Conservation (phyloP, 2,113 vertebrate genomes). For the Chlamydotis undulata region DNA sequence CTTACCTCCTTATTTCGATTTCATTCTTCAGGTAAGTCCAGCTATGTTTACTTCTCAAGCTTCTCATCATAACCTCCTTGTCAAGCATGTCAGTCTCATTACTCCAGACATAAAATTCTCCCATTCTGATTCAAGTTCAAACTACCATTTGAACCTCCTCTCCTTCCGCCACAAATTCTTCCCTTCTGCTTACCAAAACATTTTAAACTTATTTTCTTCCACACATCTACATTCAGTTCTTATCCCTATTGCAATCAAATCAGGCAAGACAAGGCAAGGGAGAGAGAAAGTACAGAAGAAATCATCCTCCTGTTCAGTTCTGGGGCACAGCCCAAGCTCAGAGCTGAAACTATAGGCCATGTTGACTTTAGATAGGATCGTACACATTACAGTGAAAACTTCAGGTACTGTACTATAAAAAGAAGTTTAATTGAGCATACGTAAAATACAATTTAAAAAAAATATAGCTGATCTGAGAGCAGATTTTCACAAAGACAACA, state of each 20-base stretch:
- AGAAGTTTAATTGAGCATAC: background rate
- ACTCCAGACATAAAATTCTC: background rate
- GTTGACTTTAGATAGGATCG: background rate
- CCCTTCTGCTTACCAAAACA: background rate
- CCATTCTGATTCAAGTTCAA: background rate
- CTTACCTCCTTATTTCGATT: background rate
- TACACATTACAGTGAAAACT: background rate
- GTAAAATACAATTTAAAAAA: background rate
- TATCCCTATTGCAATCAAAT: background rate
- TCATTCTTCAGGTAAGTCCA: background rate
- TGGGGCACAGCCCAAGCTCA: background rate
- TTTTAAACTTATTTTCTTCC: background rate
- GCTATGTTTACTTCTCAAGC: background rate
- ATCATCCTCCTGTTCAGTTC: background rate
- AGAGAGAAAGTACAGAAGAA: background rate
- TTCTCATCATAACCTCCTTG: background rate
- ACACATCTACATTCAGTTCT: background rate
- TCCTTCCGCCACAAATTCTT: background rate
- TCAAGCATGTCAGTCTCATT: background rate
- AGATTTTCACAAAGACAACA: background rate
- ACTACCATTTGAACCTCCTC: background rate
- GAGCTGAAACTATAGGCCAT: background rate
- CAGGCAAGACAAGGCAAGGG: constrained; percentile 2
- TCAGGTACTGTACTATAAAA: background rate
- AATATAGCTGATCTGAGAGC: background rate